Evolutionary conservation across 2,797 vertebrate species (phyloP).

Genomic region (Dryobates pubescens): DNA sequence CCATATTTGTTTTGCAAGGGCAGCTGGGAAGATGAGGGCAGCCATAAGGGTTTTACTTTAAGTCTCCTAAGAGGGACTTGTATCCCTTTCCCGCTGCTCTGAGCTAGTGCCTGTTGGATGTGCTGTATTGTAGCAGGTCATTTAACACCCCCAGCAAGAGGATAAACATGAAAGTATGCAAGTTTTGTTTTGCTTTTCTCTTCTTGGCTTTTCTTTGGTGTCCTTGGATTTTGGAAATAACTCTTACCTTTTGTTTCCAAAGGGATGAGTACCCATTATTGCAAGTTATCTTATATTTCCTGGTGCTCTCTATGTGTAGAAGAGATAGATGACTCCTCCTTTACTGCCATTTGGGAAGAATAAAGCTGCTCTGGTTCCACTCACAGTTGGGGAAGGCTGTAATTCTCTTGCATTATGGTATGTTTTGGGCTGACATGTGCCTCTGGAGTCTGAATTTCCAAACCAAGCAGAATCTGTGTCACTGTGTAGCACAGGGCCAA

Average conservation of each 20-base stretch:
- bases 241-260: not conserved
- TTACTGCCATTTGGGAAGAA: not conserved
- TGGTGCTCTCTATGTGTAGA: not conserved
- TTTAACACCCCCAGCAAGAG: not conserved
- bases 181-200: not conserved
- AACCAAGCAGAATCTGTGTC: not conserved
- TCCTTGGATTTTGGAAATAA: not conserved
- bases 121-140: not conserved
- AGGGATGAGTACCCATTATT: not conserved
- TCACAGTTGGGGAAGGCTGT: not conserved
- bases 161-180: not conserved
- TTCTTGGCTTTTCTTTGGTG: not conserved
- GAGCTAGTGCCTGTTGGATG: not conserved
- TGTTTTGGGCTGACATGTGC: not conserved
- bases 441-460: not conserved
- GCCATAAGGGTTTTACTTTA: no score
- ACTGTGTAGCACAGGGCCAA: not conserved
- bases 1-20: no score
- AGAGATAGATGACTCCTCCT: not conserved
- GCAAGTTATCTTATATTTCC: fast-evolving
- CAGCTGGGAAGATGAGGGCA: no score
- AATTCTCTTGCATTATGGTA: not conserved
- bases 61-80: no score
- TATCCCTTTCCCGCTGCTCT: no score
- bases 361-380: not conserved